A percentile compares a stretch with the other conserved stretches of the same genome.
Evolutionary conservation across 2,888 invertebrate genomes (phyloP).

Genomic region (Saturnia pavonia): DNA sequence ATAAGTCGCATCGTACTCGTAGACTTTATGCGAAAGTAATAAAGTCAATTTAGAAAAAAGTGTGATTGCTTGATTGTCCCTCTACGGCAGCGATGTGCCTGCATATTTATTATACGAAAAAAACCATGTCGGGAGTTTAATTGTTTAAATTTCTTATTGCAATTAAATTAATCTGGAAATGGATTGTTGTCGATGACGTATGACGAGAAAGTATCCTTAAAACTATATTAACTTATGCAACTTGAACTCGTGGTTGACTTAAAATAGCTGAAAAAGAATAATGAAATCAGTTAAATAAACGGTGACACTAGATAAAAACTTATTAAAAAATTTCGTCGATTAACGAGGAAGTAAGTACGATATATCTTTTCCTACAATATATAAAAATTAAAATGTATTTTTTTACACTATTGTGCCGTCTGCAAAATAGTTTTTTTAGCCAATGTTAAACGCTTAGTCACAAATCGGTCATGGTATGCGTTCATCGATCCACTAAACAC

Average conservation of each 20-base stretch:
- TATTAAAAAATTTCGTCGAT: background rate
- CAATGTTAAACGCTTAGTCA: conserved; percentile 26
- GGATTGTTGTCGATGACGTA: background rate
- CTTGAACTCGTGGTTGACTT: background rate
- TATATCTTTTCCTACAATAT: background rate
- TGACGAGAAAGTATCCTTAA: background rate
- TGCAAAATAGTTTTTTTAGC: conserved; percentile 16
- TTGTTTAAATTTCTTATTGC: background rate
- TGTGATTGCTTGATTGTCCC: too few relatives aligned
- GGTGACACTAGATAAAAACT: background rate
- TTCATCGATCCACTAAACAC: conserved; percentile 62
- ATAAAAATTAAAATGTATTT: background rate
- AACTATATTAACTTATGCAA: background rate
- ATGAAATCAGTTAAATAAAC: background rate
- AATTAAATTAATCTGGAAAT: background rate
- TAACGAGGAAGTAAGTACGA: background rate
- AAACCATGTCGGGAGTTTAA: background rate
- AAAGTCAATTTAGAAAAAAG: too few relatives aligned
- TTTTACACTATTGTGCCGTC: conserved; percentile 19
- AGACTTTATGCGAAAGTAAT: too few relatives aligned
- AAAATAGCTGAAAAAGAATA: background rate
- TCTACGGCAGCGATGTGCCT: too few relatives aligned
- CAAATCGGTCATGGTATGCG: conserved; percentile 40
- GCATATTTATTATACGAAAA: background rate
- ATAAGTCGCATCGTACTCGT: too few relatives aligned